Percentiles rank a stretch among this genome's conserved stretches.
These are phyloP conservation scores for Dasysyrphus albostriatus DNA, from an alignment of 2,888 invertebrate genomes.

Conservation along the genomic window DNA sequence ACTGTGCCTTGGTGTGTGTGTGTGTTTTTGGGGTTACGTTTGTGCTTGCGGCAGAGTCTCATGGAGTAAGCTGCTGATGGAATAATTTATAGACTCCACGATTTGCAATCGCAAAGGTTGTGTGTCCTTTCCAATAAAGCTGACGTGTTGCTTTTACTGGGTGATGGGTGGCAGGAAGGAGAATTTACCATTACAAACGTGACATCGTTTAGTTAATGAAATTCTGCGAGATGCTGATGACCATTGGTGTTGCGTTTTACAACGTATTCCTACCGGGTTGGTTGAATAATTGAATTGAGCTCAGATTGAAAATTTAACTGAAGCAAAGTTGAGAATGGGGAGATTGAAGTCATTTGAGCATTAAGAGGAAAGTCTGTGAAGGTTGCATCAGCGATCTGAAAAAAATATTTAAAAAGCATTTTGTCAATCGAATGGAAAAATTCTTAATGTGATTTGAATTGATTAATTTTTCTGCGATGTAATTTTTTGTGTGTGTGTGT, in stretches of 20 bases:
- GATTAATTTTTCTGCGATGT: neutral
- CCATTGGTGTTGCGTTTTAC: constrained; percentile 43
- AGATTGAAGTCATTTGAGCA: constrained; percentile 58
- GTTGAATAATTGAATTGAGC: constrained; percentile 62
- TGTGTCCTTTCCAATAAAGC: constrained; percentile 33
- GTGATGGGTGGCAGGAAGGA: constrained; percentile 9
- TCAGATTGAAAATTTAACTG: constrained; percentile 49
- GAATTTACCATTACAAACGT: neutral
- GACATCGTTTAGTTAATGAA: constrained; percentile 60
- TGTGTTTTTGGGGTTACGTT: constrained; percentile 7
- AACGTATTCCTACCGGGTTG: constrained; percentile 1
- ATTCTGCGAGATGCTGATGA: constrained; percentile 25
- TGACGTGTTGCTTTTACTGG: constrained; percentile 23
- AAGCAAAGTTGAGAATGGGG: constrained; percentile 1
- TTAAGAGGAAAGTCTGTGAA: constrained; percentile 10
- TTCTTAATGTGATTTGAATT: neutral
- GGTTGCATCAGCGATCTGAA: constrained; percentile 1
- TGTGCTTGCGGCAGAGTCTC: neutral
- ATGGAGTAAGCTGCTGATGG: constrained; percentile 44
- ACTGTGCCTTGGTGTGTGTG: constrained; percentile 18
- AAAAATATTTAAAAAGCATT: constrained; percentile 9
- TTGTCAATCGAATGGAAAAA: neutral
- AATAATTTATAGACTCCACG: constrained; percentile 68
- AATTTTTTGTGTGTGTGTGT: neutral
- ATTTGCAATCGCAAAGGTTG: constrained; percentile 23